Evolutionary conservation across 1,140 invertebrate genomes (phyloP).

Genomic region (Sitodiplosis mosellana): DNA sequence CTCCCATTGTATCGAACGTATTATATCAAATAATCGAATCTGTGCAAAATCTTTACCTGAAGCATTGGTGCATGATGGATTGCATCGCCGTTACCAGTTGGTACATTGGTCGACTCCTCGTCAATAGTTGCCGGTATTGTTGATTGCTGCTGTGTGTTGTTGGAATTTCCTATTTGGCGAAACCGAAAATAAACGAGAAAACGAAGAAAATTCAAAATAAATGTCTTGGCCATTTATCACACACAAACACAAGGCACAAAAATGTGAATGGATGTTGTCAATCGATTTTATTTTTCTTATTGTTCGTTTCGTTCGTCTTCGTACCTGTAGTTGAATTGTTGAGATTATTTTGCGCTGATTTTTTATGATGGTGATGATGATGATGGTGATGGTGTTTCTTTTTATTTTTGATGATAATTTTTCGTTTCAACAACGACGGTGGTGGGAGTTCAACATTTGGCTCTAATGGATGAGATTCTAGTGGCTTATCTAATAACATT

Average conservation of each 20-base stretch:
- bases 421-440: conserved; percentile 63
- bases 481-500: conserved; percentile 74
- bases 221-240: too few relatives aligned
- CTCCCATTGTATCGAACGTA: neutral
- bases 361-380: conserved; percentile 28
- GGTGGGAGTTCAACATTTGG: conserved; percentile 68
- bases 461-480: conserved; percentile 70
- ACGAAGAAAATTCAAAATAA: too few relatives aligned
- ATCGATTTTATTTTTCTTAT: too few relatives aligned
- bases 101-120: conserved; percentile 11
- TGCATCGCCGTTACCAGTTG: conserved; percentile 38
- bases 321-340: neutral
- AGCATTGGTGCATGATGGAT: conserved; percentile 32
- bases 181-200: neutral
- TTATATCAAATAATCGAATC: too few relatives aligned
- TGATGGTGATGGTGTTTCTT: conserved; percentile 86
- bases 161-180: too few relatives aligned
- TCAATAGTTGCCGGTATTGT: conserved; percentile 19
- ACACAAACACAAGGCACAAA: too few relatives aligned
- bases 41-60: conserved; percentile 32
- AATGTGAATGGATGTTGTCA: too few relatives aligned
- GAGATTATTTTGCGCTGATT: neutral
- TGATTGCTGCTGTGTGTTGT: conserved; percentile 13
- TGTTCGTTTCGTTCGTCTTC: too few relatives aligned
- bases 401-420: conserved; percentile 97